A percentile compares a stretch with the other conserved stretches of the same genome.
phyloP scores from a whole-genome alignment of 2,888 invertebrate genomes.

The Melinopterus prodromus region DNA sequence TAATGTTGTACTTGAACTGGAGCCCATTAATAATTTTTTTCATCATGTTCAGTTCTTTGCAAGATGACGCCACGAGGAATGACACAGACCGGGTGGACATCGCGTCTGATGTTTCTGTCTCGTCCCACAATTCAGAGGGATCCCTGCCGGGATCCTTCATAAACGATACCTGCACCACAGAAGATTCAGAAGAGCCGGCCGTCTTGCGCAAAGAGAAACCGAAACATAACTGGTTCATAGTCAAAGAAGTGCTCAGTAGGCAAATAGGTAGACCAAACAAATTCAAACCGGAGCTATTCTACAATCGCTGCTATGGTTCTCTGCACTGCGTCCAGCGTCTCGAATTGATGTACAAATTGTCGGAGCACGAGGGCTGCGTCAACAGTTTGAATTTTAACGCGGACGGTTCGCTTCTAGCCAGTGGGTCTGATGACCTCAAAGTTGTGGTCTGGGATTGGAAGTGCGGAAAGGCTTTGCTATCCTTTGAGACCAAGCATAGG shows the following conservation, averaged over 20 bases:
- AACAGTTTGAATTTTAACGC: slow-evolving; percentile 92
- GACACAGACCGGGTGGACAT: not conserved
- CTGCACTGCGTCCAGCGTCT: slow-evolving; percentile 84
- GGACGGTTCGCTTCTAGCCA: slow-evolving; percentile 78
- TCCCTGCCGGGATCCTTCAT: not conserved
- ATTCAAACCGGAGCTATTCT: slow-evolving; percentile 67
- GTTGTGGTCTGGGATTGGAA: slow-evolving; percentile 95
- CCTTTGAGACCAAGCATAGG: slow-evolving; percentile 82
- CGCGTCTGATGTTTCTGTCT: not conserved
- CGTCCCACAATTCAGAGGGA: not conserved
- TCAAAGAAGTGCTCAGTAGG: slow-evolving; percentile 72
- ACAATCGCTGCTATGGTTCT: slow-evolving; percentile 80
- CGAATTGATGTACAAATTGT: slow-evolving; percentile 78
- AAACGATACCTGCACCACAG: slow-evolving; percentile 33
- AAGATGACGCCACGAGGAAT: not conserved
- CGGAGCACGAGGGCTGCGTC: slow-evolving; percentile 88
- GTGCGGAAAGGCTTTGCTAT: slow-evolving; percentile 68
- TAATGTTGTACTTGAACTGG: not conserved
- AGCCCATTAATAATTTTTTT: not conserved
- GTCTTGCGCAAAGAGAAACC: slow-evolving; percentile 69
- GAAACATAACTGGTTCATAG: slow-evolving; percentile 71
- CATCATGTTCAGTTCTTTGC: not conserved
- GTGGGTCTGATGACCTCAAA: slow-evolving; percentile 90
- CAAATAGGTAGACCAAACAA: slow-evolving; percentile 66
- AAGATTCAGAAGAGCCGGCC: slow-evolving; percentile 54